phyloP scores from a whole-genome alignment of 2,113 vertebrate genomes.

The Tragelaphus imberbis region DNA sequence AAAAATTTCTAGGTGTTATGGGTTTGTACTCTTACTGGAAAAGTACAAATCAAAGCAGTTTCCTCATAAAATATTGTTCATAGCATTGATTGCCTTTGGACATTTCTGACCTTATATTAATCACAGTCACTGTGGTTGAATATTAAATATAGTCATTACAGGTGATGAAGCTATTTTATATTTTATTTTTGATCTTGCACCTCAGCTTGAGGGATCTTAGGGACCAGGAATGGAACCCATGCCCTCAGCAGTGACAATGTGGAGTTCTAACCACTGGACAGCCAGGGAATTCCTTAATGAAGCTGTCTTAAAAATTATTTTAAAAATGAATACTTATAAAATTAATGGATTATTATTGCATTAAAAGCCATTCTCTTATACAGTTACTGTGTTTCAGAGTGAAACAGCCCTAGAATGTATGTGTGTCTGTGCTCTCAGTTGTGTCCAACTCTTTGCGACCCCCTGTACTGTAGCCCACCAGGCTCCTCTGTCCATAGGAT shows the following conservation, averaged over 20 bases:
- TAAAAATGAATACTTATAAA: neutral
- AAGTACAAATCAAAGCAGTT: neutral
- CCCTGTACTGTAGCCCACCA: neutral
- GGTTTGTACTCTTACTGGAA: neutral
- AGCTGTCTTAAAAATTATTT: neutral
- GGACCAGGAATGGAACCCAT: neutral
- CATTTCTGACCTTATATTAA: neutral
- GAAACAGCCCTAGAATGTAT: neutral
- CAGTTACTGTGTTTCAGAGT: neutral
- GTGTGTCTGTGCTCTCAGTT: neutral
- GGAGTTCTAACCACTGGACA: neutral
- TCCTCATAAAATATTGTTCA: neutral
- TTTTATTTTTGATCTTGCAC: neutral
- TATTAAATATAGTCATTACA: conserved; percentile 9
- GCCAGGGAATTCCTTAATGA: neutral
- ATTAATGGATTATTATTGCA: neutral
- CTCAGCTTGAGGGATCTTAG: neutral
- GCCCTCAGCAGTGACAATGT: neutral
- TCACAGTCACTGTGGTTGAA: neutral
- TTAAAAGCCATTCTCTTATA: neutral
- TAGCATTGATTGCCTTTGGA: conserved; percentile 9
- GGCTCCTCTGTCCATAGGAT: neutral
- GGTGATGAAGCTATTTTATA: neutral
- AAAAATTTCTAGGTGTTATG: neutral
- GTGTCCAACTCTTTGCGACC: neutral